Base-by-base conservation (phyloP, 2,888 invertebrate genomes). In the Cancer borealis region DNA sequence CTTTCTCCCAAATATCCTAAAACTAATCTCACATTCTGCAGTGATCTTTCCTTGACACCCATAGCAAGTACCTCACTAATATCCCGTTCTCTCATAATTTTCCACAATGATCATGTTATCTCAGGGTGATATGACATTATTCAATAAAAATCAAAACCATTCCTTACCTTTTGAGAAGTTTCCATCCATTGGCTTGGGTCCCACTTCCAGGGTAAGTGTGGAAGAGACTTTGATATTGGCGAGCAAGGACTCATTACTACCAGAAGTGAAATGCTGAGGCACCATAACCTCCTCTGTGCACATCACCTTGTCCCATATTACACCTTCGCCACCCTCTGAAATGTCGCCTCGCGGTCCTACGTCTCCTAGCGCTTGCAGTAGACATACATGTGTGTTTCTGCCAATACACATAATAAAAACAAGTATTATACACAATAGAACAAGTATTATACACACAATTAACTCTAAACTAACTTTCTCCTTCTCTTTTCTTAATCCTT, bases 281-380 rank as follows among this genome's bases (percentile, higher is more conserved):
- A 94, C 92, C 14, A 46, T 12, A 0, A 94, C 47, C 26, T 92
- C 94, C 39, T 94, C 94, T 0, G 17, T 87, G 73, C 94, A 94
- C 17, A 39, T 60, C 45, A 92, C 92, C 5, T n/a, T n/a, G 12
- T 92, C 49, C 92, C 93, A 93, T 3, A 91, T 17, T 21, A 17
- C 66, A 30, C 91, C 91, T 5, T 39, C 89, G 46, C 89, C 49
- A n/a, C n/a, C 2, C 8, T 10, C 73, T 10, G n/a, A n/a, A n/a
- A 73, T 73, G 73, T 73, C 73, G 8, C 73, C 73, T 8, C 26
- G 73, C 8, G 73, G 73, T 10, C n/a, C 26, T 10, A n/a, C 26
- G 10, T 26, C 73, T 73, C n/a, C 73, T 26, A 26, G 21, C 10
- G 30, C 66, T 3, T 60, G 8, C 88, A 94, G 66, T 26, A 60